phyloP scores from a whole-genome alignment of 2,888 invertebrate species.

The Apocheima hispidaria region DNA sequence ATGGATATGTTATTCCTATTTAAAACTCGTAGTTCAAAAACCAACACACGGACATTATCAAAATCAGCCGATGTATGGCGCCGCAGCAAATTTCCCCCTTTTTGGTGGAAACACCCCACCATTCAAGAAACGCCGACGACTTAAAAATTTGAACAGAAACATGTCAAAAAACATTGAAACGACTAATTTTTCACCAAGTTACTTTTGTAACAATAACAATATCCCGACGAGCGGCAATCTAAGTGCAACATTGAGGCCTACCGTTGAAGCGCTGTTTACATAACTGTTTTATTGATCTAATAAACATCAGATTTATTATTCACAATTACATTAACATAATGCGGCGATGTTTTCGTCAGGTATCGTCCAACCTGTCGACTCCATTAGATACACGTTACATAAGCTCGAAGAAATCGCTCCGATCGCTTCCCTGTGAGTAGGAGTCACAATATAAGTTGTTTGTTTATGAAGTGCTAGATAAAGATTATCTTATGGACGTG shows the following conservation, averaged over 20 bases:
- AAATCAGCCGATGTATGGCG: no score
- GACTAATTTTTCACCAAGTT: neutral
- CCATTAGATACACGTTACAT: slow-evolving; percentile 34
- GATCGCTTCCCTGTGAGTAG: slow-evolving; percentile 15
- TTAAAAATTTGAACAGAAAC: no score
- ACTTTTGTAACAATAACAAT: neutral
- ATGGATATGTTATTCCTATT: no score
- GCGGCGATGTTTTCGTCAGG: slow-evolving; percentile 39
- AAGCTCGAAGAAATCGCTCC: slow-evolving; percentile 6
- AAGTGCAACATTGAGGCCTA: slow-evolving; percentile 1
- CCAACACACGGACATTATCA: no score
- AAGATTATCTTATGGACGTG: slow-evolving; percentile 15
- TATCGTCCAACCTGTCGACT: slow-evolving; percentile 31
- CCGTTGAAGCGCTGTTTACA: slow-evolving; percentile 37
- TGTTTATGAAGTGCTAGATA: slow-evolving; percentile 25
- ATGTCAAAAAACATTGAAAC: no score
- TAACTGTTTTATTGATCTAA: slow-evolving; percentile 42
- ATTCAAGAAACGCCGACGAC: no score
- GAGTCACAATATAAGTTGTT: slow-evolving; percentile 7
- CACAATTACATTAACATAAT: slow-evolving; percentile 42
- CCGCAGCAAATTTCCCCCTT: no score
- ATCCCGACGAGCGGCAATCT: neutral
- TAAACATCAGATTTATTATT: slow-evolving; percentile 40
- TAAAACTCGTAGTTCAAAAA: no score
- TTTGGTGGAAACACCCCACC: no score